Conservation (phyloP, 2,888 invertebrate species). For the Adineta ricciae region DNA sequence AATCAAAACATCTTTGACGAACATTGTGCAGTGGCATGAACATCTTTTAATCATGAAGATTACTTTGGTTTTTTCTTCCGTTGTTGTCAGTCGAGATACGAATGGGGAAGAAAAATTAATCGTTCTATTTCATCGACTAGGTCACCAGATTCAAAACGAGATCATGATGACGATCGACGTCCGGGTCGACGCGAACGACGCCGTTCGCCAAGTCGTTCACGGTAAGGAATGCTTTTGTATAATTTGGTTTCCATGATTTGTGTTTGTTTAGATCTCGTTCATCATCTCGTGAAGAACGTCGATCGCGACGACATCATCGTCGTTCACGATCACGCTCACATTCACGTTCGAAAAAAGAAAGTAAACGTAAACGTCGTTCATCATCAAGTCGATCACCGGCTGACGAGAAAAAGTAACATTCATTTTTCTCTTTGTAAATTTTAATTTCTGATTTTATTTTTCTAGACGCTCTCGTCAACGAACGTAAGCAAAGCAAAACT, state of each 20-base stretch:
- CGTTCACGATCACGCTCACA: background rate
- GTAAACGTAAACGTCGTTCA: constrained; percentile 10
- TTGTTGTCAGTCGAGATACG: background rate
- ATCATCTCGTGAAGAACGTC: background rate
- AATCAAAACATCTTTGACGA: background rate
- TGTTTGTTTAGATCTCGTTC: background rate
- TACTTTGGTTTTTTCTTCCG: background rate
- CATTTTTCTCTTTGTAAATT: background rate
- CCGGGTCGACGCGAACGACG: background rate
- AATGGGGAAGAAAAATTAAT: background rate
- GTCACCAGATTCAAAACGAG: background rate
- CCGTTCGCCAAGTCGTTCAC: background rate
- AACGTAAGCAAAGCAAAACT: background rate
- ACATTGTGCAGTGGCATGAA: background rate
- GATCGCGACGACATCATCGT: background rate
- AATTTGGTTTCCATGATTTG: background rate
- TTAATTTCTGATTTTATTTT: background rate
- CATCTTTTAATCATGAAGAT: background rate
- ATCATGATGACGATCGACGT: background rate
- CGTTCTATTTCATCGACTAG: background rate
- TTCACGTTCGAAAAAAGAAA: background rate
- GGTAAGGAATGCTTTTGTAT: background rate
- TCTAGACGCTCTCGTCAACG: background rate
- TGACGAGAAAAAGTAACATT: background rate
- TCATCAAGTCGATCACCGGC: background rate